Evolutionary conservation across 2,113 vertebrate genomes (phyloP), one percentile per base, ranked within the genome.

Genomic region (Strigops habroptila): DNA sequence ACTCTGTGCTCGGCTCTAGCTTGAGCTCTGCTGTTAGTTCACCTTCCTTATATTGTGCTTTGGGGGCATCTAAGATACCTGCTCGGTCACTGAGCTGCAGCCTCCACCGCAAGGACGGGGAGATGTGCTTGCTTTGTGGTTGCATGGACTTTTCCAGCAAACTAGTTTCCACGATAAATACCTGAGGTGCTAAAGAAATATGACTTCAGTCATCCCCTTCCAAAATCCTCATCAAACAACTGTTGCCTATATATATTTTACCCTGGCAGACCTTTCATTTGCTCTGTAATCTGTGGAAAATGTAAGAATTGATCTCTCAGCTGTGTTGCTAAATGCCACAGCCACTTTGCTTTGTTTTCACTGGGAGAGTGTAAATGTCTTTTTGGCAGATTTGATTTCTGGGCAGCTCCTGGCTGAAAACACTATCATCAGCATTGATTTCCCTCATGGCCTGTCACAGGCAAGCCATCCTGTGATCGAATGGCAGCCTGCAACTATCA

Each of bases 331-430:
- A 76, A 95, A 95, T 85, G 86, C 64, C 1, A 0, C 15, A 0
- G 18, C 30, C 51, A 55, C 43, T 87, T 86, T 87, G 62, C 67
- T 82, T 90, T 93, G 76, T 82, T 92, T 95, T 83, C 27, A 55
- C 53, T 74, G 33, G 22, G 64, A 63, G 28, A 53, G 10, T 49
- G 35, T 63, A 81, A 81, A 91, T 46, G 33, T 67, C 68, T 88
- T 81, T 82, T 77, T 64, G 73, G n/a, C 31, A 44, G 33, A 44
- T 83, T 75, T 64, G 70, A 55, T 55, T 94, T 87, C 43, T 64
- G 78, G 63, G 57, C 70, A 64, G 57, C 60, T 94, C 65, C 65
- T 88, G 55, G 60, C 88, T 92, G 77, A 67, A 78, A 91, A 75
- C 48, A 33, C 55, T 35, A 22, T 68, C 71, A 53, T 55, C 35